A percentile compares a stretch with the other conserved stretches of the same genome.
phyloP scores from a whole-genome alignment of 2,888 invertebrate genomes.

The Phyllotreta striolata region DNA sequence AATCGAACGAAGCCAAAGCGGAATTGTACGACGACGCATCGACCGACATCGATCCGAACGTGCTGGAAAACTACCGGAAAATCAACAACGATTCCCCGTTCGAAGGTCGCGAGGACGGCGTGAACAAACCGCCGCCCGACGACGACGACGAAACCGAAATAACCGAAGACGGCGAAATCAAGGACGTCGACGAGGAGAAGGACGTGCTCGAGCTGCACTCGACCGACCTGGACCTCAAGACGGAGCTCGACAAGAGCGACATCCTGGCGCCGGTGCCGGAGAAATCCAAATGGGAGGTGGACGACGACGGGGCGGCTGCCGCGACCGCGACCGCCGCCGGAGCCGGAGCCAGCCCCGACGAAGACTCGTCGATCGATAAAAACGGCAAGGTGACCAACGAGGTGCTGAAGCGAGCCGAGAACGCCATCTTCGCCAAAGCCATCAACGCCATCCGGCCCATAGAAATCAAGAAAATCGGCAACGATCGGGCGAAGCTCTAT shows the following conservation, averaged over 20 bases:
- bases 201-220: slow-evolving; percentile 69
- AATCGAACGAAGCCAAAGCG: slow-evolving; percentile 43
- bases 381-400: slow-evolving; percentile 81
- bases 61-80: slow-evolving; percentile 67
- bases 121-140: slow-evolving; percentile 32
- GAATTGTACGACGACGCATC: slow-evolving; percentile 67
- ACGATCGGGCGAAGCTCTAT: slow-evolving; percentile 73
- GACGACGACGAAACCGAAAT: slow-evolving; percentile 41
- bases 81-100: slow-evolving; percentile 41
- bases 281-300: slow-evolving; percentile 89
- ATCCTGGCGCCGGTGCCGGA: slow-evolving; percentile 79
- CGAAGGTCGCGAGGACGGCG: slow-evolving; percentile 32
- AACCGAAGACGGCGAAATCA: slow-evolving; percentile 47
- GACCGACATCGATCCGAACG: slow-evolving; percentile 66
- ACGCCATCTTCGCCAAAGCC: slow-evolving; percentile 89
- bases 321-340: no score
- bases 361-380: slow-evolving; percentile 62
- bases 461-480: slow-evolving; percentile 77
- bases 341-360: slow-evolving; percentile 49
- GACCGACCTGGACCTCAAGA: slow-evolving; percentile 66
- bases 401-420: slow-evolving; percentile 89
- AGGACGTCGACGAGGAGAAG: slow-evolving; percentile 60
- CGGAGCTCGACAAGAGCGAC: slow-evolving; percentile 65
- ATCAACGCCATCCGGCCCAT: slow-evolving; percentile 78
- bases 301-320: slow-evolving; percentile 67